A percentile compares a stretch with the other conserved stretches of the same genome.
phyloP scores from a whole-genome alignment of 1,140 invertebrate genomes.

The Eupristina koningsbergeri region DNA sequence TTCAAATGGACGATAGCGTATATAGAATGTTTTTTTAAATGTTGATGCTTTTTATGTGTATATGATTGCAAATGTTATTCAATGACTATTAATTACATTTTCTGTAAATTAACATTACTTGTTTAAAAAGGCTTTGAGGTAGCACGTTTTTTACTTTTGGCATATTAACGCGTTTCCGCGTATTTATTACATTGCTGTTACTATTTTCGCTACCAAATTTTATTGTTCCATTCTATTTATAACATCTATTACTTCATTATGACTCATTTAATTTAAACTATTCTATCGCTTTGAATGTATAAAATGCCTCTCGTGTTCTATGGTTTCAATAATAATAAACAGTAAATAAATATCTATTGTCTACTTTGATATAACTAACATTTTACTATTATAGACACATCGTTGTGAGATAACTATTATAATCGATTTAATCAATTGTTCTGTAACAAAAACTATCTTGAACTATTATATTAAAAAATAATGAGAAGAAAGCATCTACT shows the following conservation, averaged over 20 bases:
- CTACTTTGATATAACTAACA: constrained; percentile 65
- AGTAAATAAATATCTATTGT: constrained; percentile 67
- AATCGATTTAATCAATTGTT: constrained; percentile 51
- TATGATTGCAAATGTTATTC: constrained; percentile 4
- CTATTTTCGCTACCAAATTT: constrained; percentile 17
- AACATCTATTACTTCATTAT: constrained; percentile 28
- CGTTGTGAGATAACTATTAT: constrained; percentile 59
- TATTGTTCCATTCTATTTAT: constrained; percentile 28
- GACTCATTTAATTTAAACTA: constrained; percentile 31
- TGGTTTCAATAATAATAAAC: constrained; percentile 54
- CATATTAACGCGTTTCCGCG: constrained; percentile 53
- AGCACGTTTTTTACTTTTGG: constrained; percentile 66
- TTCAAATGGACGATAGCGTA: background rate
- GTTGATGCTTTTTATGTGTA: constrained; percentile 19
- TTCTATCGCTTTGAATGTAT: constrained; percentile 27
- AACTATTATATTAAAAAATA: constrained; percentile 52
- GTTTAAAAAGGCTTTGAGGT: constrained; percentile 65
- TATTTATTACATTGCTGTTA: constrained; percentile 27
- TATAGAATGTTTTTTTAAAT: constrained; percentile 6
- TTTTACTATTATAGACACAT: constrained; percentile 58
- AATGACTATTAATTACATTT: constrained; percentile 49
- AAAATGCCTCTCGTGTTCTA: constrained; percentile 46
- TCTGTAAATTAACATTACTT: constrained; percentile 50
- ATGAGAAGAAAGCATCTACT: constrained; percentile 56
- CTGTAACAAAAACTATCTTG: constrained; percentile 57